Conservation (phyloP, 2,888 invertebrate species). For the Xylocampa areola region DNA sequence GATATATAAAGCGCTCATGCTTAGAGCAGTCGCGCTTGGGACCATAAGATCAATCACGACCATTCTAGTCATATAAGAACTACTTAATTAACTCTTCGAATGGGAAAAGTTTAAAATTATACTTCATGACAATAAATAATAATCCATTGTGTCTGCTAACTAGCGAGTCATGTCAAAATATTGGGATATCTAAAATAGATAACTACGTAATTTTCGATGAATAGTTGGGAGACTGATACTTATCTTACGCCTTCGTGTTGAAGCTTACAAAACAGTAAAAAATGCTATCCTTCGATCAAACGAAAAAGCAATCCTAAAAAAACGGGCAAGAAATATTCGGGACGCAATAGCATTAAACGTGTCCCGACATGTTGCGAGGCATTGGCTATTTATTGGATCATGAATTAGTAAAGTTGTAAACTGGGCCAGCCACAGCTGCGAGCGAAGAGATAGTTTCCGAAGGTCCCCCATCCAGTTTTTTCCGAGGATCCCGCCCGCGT, state of each 20-base stretch:
- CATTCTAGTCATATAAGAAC: too few relatives aligned
- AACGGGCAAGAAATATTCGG: slow-evolving; percentile 36
- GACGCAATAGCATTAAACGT: slow-evolving; percentile 44
- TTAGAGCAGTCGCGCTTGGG: too few relatives aligned
- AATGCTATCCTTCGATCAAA: slow-evolving; percentile 25
- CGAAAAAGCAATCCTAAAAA: slow-evolving; percentile 26
- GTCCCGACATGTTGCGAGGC: slow-evolving; percentile 52
- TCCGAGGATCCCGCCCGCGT: slow-evolving; percentile 63
- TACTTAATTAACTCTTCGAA: too few relatives aligned
- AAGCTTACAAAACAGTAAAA: background rate
- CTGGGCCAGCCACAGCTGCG: slow-evolving; percentile 62
- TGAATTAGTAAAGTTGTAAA: slow-evolving; percentile 75
- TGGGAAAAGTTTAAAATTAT: too few relatives aligned
- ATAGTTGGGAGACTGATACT: background rate
- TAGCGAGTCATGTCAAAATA: too few relatives aligned
- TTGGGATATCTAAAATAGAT: too few relatives aligned
- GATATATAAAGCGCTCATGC: too few relatives aligned
- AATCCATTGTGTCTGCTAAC: too few relatives aligned
- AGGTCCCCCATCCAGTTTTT: slow-evolving; percentile 63
- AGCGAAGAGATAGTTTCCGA: slow-evolving; percentile 64
- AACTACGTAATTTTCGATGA: too few relatives aligned
- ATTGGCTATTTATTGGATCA: slow-evolving; percentile 68
- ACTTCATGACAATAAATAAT: too few relatives aligned
- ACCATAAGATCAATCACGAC: too few relatives aligned
- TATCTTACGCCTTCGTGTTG: background rate